Evolutionary conservation across 2,797 vertebrate species (phyloP).

Genomic region (Petrocephalus sullivani): DNA sequence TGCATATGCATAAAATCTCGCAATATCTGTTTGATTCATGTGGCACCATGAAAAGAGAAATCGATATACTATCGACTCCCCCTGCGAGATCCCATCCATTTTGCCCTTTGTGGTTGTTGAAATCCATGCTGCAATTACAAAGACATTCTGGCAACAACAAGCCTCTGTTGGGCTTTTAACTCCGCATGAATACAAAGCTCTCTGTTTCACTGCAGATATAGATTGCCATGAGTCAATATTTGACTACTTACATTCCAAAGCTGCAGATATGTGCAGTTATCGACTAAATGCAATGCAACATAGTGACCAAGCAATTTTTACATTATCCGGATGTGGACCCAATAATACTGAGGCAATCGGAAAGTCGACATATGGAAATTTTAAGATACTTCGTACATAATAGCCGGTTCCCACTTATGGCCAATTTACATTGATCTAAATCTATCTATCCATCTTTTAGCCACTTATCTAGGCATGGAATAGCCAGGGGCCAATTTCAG

Average conservation of each 20-base stretch:
- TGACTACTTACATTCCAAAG: constrained; percentile 71
- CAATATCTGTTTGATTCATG: constrained; percentile 67
- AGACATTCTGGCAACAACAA: constrained; percentile 71
- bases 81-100: constrained; percentile 70
- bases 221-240: constrained; percentile 72
- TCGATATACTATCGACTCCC: constrained; percentile 68
- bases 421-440: not conserved
- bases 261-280: constrained; percentile 51
- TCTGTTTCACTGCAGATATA: constrained; percentile 75
- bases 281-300: constrained; percentile 55
- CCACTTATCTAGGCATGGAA: not conserved
- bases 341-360: not conserved
- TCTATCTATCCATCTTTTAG: not conserved
- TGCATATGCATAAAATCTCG: constrained; percentile 59
- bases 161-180: constrained; percentile 69
- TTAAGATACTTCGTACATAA: not conserved
- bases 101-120: constrained; percentile 77
- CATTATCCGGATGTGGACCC: not conserved
- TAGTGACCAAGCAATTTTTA: constrained; percentile 46
- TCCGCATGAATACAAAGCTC: constrained; percentile 73
- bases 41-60: constrained; percentile 62
- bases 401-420: not conserved
- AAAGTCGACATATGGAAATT: not conserved
- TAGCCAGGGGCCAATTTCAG: not conserved
- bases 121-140: constrained; percentile 75